Conservation (phyloP, 2,888 invertebrate species). For the Apotomis turbidana region DNA sequence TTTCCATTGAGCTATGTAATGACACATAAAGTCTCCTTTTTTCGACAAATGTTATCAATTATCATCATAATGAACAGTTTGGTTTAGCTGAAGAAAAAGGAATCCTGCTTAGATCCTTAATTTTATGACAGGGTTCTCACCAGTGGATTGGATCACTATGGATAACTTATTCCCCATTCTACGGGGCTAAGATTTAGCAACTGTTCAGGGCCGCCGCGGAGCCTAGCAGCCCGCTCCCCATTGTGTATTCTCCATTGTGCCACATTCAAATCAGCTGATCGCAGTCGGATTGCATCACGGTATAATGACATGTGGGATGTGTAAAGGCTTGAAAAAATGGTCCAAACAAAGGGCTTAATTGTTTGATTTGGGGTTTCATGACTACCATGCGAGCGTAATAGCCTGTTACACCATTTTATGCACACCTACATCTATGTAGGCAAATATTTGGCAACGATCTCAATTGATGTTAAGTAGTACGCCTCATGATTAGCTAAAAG, state of each 20-base stretch:
- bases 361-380: background rate
- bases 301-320: slow-evolving; percentile 24
- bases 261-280: slow-evolving; percentile 52
- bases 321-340: background rate
- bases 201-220: slow-evolving; percentile 18
- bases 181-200: slow-evolving; percentile 16
- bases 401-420: no score
- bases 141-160: background rate
- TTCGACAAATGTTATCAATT: no score
- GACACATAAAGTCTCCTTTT: no score
- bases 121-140: no score
- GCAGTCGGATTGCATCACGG: slow-evolving; percentile 42
- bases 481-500: no score
- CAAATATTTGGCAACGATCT: no score
- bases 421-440: no score
- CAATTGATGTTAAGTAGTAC: no score
- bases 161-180: slow-evolving; percentile 13
- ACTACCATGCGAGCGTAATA: background rate
- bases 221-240: slow-evolving; percentile 42
- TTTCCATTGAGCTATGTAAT: no score
- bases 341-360: slow-evolving; percentile 1
- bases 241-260: slow-evolving; percentile 49
- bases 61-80: no score
- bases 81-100: no score
- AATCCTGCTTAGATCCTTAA: no score